Conservation (phyloP, 2,888 invertebrate genomes). For the Cheilosia urbana region DNA sequence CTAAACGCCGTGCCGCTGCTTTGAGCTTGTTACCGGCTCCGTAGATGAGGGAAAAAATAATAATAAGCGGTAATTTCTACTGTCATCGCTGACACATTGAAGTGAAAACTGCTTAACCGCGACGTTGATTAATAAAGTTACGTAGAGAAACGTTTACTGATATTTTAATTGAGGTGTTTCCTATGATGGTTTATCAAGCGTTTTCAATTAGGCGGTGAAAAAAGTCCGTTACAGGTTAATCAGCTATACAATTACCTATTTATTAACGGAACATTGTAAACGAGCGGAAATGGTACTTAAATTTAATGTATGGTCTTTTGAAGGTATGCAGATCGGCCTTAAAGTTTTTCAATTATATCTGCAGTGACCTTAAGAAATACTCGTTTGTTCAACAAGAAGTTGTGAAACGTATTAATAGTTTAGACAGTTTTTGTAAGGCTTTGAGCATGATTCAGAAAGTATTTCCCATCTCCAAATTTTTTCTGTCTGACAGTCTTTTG, state of each 20-base stretch:
- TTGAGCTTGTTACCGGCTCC: constrained; percentile 19
- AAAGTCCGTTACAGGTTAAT: not conserved
- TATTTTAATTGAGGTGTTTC: constrained; percentile 31
- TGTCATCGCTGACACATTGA: constrained; percentile 40
- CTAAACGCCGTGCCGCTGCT: not conserved
- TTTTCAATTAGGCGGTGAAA: constrained; percentile 6
- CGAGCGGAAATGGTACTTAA: too few relatives aligned
- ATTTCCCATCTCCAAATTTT: too few relatives aligned
- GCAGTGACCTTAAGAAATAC: too few relatives aligned
- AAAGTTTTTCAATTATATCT: too few relatives aligned
- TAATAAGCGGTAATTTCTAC: constrained; percentile 14
- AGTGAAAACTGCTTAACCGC: constrained; percentile 34
- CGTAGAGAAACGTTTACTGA: constrained; percentile 8
- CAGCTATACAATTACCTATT: not conserved
- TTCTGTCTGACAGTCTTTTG: too few relatives aligned
- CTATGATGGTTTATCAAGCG: constrained; percentile 2
- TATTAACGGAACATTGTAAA: too few relatives aligned
- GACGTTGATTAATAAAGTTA: constrained; percentile 38
- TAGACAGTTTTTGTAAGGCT: too few relatives aligned
- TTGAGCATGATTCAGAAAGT: too few relatives aligned
- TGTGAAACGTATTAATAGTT: too few relatives aligned
- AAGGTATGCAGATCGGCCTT: too few relatives aligned
- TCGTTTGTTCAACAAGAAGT: too few relatives aligned
- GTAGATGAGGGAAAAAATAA: not conserved
- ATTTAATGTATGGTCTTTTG: too few relatives aligned